Percentiles rank a stretch among this genome's conserved stretches.
Evolutionary conservation across 1,140 invertebrate genomes (phyloP).

Genomic region (Coelopa frigida): DNA sequence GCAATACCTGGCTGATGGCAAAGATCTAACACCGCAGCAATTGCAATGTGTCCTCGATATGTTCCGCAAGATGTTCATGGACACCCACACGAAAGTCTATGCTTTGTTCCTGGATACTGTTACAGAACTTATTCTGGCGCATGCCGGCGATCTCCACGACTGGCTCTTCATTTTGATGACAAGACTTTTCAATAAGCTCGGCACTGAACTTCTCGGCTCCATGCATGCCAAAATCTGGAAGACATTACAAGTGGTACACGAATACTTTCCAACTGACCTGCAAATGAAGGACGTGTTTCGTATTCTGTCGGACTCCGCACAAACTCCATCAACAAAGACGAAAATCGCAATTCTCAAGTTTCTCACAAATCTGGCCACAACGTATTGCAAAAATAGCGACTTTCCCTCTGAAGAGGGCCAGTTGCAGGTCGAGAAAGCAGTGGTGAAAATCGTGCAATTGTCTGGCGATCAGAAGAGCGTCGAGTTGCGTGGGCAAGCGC

Average conservation of each 20-base stretch:
- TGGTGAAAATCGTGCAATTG: conserved; percentile 59
- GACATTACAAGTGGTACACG: conserved; percentile 79
- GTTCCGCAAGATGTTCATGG: conserved; percentile 94
- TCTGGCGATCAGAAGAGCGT: conserved; percentile 63
- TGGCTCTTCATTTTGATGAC: conserved; percentile 85
- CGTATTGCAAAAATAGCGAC: conserved; percentile 49
- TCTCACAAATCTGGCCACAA: conserved; percentile 60
- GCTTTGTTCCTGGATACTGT: conserved; percentile 87
- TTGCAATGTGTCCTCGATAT: conserved; percentile 56
- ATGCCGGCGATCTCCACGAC: conserved; percentile 77
- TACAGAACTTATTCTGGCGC: conserved; percentile 78
- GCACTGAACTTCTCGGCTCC: conserved; percentile 81
- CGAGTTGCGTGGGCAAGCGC: conserved; percentile 72
- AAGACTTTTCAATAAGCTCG: conserved; percentile 76
- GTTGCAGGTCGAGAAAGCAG: conserved; percentile 49
- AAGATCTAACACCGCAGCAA: conserved; percentile 36
- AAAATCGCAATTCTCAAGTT: conserved; percentile 69
- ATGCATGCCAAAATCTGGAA: conserved; percentile 83
- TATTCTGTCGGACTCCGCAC: conserved; percentile 81
- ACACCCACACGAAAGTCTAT: conserved; percentile 94
- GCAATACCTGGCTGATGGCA: conserved; percentile 41
- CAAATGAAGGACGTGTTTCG: conserved; percentile 58
- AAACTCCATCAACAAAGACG: conserved; percentile 82
- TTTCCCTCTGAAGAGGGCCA: conserved; percentile 47
- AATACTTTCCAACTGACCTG: conserved; percentile 55